Evolutionary conservation across 92 coral and sea anemone genomes (phyloP).

Genomic region (Palythoa heliodiscus): DNA sequence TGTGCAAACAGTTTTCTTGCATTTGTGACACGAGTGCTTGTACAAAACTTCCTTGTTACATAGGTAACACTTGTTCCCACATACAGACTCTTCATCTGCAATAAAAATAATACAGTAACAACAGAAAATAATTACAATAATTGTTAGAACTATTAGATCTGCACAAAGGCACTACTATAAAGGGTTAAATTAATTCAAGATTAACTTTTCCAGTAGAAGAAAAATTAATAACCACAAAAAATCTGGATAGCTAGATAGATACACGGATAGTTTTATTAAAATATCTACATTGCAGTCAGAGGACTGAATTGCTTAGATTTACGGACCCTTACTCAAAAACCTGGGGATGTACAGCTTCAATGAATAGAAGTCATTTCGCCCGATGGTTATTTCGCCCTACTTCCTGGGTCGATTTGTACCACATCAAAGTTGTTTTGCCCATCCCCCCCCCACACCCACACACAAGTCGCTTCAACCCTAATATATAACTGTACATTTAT

Average conservation of each 20-base stretch:
- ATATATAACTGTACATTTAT: too few species aligned
- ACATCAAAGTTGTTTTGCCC: neutral
- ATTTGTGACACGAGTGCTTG: slow-evolving; percentile 1
- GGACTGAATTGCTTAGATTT: slow-evolving; percentile 2
- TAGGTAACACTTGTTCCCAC: slow-evolving; percentile 4
- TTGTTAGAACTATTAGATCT: too few species aligned
- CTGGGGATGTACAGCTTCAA: neutral
- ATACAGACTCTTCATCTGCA: slow-evolving; percentile 3
- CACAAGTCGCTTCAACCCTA: too few species aligned
- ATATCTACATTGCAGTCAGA: slow-evolving; percentile 3
- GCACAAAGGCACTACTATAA: too few species aligned
- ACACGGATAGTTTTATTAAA: slow-evolving; percentile 1
- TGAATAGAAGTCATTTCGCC: neutral
- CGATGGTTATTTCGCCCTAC: slow-evolving; percentile 4
- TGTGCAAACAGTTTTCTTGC: slow-evolving; percentile 3
- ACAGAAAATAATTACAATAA: neutral
- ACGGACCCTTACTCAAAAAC: slow-evolving; percentile 4
- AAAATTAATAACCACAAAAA: slow-evolving; percentile 1
- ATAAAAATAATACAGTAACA: slow-evolving; percentile 1
- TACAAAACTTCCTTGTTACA: slow-evolving; percentile 2
- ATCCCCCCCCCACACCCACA: too few species aligned
- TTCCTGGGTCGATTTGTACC: neutral
- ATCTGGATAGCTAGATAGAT: neutral
- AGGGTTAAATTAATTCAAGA: neutral
- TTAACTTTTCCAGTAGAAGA: slow-evolving; percentile 2